Evolutionary conservation across 2,113 vertebrate genomes (phyloP).

Genomic region (Oreochromis niloticus): DNA sequence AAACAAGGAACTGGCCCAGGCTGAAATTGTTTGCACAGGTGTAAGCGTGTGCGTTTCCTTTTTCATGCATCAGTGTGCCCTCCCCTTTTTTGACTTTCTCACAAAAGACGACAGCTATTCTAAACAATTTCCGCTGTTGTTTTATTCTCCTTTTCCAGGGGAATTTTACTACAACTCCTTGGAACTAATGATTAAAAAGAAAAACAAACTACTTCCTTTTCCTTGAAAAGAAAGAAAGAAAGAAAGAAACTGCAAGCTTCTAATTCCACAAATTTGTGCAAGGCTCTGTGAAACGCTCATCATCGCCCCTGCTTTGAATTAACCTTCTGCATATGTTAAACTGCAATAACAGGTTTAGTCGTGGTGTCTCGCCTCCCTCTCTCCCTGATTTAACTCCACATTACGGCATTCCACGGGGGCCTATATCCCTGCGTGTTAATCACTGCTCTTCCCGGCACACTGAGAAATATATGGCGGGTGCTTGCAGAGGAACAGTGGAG

Average conservation of each 20-base stretch:
- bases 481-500: conserved; percentile 84
- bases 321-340: conserved; percentile 73
- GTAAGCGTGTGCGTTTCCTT: conserved; percentile 69
- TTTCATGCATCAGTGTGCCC: background rate
- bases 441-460: conserved; percentile 60
- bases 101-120: background rate
- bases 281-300: conserved; percentile 21
- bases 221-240: background rate
- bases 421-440: conserved; percentile 71
- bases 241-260: background rate
- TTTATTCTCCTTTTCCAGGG: background rate
- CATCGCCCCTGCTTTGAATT: conserved; percentile 57
- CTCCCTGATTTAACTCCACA: conserved; percentile 70
- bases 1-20: conserved; percentile 62
- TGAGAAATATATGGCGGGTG: conserved; percentile 70
- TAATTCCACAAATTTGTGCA: conserved; percentile 45
- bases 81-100: background rate
- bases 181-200: background rate
- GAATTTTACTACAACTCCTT: background rate
- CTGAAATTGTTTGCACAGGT: conserved; percentile 80
- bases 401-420: conserved; percentile 67
- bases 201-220: background rate
- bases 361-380: conserved; percentile 51
- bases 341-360: conserved; percentile 67
- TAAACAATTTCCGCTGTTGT: background rate